Conservation (phyloP, 2,113 vertebrate genomes). For the Phoenicopterus ruber region DNA sequence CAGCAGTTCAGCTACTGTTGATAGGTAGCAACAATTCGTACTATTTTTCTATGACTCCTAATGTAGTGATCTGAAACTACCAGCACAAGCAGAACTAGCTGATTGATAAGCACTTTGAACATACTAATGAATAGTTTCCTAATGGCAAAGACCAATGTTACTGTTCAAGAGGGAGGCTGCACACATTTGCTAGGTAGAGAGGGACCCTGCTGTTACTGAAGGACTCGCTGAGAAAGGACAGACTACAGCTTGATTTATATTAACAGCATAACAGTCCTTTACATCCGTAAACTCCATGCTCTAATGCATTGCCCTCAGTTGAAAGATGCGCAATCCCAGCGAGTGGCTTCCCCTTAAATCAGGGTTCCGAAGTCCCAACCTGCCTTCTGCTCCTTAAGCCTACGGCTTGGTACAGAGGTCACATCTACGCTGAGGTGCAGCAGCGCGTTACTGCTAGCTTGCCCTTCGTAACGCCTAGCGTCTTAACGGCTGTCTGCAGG, state of each 20-base stretch:
- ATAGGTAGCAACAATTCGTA: neutral
- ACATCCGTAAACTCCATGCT: neutral
- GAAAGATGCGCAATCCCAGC: neutral
- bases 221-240: neutral
- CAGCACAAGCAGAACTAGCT: neutral
- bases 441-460: neutral
- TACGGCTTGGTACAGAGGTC: neutral
- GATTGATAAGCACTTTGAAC: neutral
- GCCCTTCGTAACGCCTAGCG: rapidly evolving
- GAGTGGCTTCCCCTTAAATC: neutral
- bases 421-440: neutral
- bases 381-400: neutral
- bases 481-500: neutral
- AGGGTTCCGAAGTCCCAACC: neutral
- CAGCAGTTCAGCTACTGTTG: neutral
- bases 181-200: neutral
- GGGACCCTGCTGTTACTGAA: neutral
- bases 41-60: neutral
- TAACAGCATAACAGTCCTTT: neutral
- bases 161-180: neutral
- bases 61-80: neutral
- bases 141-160: neutral
- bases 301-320: neutral
- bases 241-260: neutral
- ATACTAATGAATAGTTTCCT: neutral